Conservation (phyloP, 2,888 invertebrate genomes). For the Lepeophtheirus nordmannii region DNA sequence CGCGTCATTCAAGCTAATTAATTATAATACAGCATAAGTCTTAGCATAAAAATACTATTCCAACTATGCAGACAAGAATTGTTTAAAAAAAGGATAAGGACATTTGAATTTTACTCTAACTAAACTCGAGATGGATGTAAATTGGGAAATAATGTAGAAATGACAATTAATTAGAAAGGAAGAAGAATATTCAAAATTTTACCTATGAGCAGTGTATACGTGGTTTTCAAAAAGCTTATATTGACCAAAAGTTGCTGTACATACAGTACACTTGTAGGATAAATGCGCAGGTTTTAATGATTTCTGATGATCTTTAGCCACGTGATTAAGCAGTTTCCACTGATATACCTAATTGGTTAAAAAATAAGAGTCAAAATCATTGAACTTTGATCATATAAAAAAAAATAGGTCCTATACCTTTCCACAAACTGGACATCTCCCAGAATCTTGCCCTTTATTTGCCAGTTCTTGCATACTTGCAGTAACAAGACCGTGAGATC, state of each 20-base stretch:
- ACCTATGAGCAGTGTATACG: slow-evolving; percentile 66
- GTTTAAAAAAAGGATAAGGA: no score
- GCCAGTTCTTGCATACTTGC: slow-evolving; percentile 91
- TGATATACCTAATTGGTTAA: slow-evolving; percentile 70
- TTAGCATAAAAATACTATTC: no score
- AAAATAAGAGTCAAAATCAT: slow-evolving; percentile 11
- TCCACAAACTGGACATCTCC: slow-evolving; percentile 85
- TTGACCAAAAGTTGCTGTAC: slow-evolving; percentile 85
- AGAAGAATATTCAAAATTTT: background rate
- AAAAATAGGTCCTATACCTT: slow-evolving; percentile 46
- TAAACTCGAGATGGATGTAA: no score
- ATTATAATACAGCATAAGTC: no score
- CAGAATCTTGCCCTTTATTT: slow-evolving; percentile 82
- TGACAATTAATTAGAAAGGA: no score
- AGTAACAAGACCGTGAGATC: slow-evolving; percentile 83
- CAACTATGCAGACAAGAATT: no score
- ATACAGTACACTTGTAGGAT: slow-evolving; percentile 86
- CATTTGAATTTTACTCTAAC: no score
- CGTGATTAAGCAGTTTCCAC: slow-evolving; percentile 80
- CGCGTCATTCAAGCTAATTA: no score
- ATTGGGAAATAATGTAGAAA: no score
- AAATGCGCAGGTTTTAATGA: slow-evolving; percentile 79
- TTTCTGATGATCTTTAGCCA: slow-evolving; percentile 77
- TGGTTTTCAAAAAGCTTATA: slow-evolving; percentile 88
- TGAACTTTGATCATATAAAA: background rate